Base-by-base conservation (phyloP, 2,888 invertebrate genomes). In the Crocallis elinguaria region DNA sequence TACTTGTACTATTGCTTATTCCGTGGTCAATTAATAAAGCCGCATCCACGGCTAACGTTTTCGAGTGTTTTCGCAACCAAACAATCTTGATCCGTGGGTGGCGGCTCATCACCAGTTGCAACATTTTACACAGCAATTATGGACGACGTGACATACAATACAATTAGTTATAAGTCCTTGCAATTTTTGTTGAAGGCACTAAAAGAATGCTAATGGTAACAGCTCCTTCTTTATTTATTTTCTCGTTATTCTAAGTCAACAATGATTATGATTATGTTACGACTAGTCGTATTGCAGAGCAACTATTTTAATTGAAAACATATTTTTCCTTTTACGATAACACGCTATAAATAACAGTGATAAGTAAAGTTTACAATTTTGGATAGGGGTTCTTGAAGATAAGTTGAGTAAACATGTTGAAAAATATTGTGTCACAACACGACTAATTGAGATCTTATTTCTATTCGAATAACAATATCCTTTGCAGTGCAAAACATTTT, bases 111-210 rank as follows among this genome's bases (percentile, higher is more conserved):
- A 56, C 60, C 60, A 67, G 67, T 84, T 81, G 74, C 79, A 66
- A 81, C 80, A 84, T 69, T 67, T 72, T 75, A 71, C 68, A 75
- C 66, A 67, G 69, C 72, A 77, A 81, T 81, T 76, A 79, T 70
- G 62, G 65, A 63, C 70, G 65, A 77, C 78, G 79, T 81, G 80
- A 72, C 71, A 38, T 35, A 29, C 29, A 57, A 51, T 48, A 27
- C 35, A 36, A 54, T 36, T 35, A 35, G 11, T n/a, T 33, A 25
- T 5, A 30, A 17, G 30, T n/a, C 13, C 16, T 43, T 25, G n/a
- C 12, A 5, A 37, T 32, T 23, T 30, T 27, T 8, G 25, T 33
- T 38, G 9, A 35, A 11, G 9, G 21, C 17, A 11, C 2, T 11
- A 11, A 11, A 29, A 11, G 2, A 9, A 3, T 25, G n/a, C 9